These are phyloP conservation scores for Rhimphoctona megacephalus DNA, from an alignment of 2,888 invertebrate species.

Conservation along the genomic window DNA sequence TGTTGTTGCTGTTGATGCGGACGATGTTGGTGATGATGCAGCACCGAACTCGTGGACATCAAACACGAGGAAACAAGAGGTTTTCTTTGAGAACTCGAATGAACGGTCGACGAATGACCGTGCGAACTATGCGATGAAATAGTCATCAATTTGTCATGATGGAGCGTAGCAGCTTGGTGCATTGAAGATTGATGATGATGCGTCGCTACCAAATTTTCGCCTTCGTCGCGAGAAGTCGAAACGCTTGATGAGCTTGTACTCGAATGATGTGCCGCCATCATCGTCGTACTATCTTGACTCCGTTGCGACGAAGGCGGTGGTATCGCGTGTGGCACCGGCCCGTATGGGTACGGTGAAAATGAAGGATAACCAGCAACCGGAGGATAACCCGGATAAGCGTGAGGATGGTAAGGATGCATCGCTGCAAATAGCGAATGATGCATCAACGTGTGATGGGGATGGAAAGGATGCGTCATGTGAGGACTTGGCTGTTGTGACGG, in stretches of 20 bases:
- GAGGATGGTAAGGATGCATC: slow-evolving; percentile 90
- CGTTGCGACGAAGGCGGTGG: slow-evolving; percentile 87
- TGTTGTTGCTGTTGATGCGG: slow-evolving; percentile 46
- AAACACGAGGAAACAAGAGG: slow-evolving; percentile 74
- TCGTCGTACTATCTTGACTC: slow-evolving; percentile 88
- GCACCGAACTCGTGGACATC: slow-evolving; percentile 77
- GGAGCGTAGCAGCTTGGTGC: slow-evolving; percentile 85
- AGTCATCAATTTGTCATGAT: slow-evolving; percentile 89
- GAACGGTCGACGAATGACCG: slow-evolving; percentile 82
- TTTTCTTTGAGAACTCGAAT: slow-evolving; percentile 74
- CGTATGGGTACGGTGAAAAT: slow-evolving; percentile 89
- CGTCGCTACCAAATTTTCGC: slow-evolving; percentile 85
- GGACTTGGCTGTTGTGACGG: slow-evolving; percentile 91
- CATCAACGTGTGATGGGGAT: slow-evolving; percentile 90
- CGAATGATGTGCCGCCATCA: slow-evolving; percentile 90
- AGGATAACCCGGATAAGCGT: slow-evolving; percentile 85
- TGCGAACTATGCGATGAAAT: slow-evolving; percentile 85
- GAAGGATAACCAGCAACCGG: slow-evolving; percentile 82
- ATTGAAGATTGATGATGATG: slow-evolving; percentile 89
- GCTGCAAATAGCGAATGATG: slow-evolving; percentile 89
- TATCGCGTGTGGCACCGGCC: slow-evolving; percentile 90
- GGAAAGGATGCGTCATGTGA: slow-evolving; percentile 89
- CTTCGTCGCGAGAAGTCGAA: slow-evolving; percentile 89
- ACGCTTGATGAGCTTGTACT: slow-evolving; percentile 87
- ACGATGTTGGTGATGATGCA: slow-evolving; percentile 76